Base-by-base conservation (phyloP, 2,888 invertebrate species). In the Agrilus mali region DNA sequence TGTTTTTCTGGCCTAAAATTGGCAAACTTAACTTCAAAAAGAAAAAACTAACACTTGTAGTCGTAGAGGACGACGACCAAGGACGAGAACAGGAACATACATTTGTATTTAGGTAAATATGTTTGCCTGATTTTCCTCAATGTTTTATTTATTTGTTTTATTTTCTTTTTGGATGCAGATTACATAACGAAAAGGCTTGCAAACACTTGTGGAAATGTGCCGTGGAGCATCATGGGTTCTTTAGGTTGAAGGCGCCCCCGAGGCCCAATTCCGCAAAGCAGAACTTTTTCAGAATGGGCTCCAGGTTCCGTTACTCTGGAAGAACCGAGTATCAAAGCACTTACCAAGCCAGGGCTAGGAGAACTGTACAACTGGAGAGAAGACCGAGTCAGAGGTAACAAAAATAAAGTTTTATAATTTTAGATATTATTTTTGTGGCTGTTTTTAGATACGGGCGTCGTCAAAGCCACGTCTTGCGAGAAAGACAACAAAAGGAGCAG, bases 201-300 rank as follows among this genome's bases (percentile, higher is more conserved):
- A 99, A 99, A 67, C 98, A 99, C 70, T 72, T 99, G 51, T 99
- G 98, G 98, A 99, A 99, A 69, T 98, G 98, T 73, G 97, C 97
- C 20, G 90, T 99, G 1, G 98, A 99, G 68, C 95, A 98, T 71
- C 98, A 99, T 71, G 90, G 96, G 2, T 99, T 99, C 74, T 98
- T 97, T 77, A 80, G 98, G 50, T 73, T 98, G 42, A 80, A 89
- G 51, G 88, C 86, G 32, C 87, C 90, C 1, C 84, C 87, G 1
- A 90, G 90, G 65, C 86, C 87, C 2, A 86, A 88, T 3, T 86
- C 85, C 22, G 86, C 87, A 0, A 75, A 92, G 16, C 95, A 94
- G 64, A 94, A 92, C 70, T 96, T 98, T 73, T 94, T 98, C 70
- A 77, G 98, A 49, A 94, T 98, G 92, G 97, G 97, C 42, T 97